Evolutionary conservation across 2,888 invertebrate genomes (phyloP).

Genomic region (Taenaris catops): DNA sequence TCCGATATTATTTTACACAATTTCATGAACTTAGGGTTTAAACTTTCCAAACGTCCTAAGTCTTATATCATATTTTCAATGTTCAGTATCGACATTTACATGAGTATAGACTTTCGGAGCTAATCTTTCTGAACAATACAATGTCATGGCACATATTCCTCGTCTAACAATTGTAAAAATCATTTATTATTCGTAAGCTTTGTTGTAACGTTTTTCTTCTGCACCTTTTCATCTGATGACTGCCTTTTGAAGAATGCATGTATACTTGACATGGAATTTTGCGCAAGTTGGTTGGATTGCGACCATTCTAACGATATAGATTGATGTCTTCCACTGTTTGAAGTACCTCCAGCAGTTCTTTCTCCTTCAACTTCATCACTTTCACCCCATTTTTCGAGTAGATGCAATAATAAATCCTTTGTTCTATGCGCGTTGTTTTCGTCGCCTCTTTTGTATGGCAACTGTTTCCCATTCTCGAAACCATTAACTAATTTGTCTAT

Average conservation of each 20-base stretch:
- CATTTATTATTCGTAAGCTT: constrained; percentile 42
- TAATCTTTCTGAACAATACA: constrained; percentile 33
- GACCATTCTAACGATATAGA: constrained; percentile 89
- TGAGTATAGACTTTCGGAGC: constrained; percentile 19
- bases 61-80: no score
- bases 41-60: no score
- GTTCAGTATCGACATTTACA: background rate
- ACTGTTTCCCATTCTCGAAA: constrained; percentile 56
- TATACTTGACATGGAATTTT: constrained; percentile 88
- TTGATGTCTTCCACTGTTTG: constrained; percentile 77
- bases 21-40: no score
- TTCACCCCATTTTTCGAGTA: constrained; percentile 89
- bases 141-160: constrained; percentile 65
- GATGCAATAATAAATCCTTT: constrained; percentile 86
- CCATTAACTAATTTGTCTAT: constrained; percentile 68
- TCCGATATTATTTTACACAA: no score
- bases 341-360: constrained; percentile 74
- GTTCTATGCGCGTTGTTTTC: constrained; percentile 84
- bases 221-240: constrained; percentile 68
- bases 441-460: constrained; percentile 70
- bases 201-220: constrained; percentile 55
- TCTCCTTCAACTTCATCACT: constrained; percentile 64
- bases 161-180: constrained; percentile 32
- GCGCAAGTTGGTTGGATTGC: constrained; percentile 85
- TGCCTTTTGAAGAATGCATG: constrained; percentile 88